These are phyloP conservation scores for Amiota communis DNA, from an alignment of 2,888 invertebrate species.

Conservation along the genomic window DNA sequence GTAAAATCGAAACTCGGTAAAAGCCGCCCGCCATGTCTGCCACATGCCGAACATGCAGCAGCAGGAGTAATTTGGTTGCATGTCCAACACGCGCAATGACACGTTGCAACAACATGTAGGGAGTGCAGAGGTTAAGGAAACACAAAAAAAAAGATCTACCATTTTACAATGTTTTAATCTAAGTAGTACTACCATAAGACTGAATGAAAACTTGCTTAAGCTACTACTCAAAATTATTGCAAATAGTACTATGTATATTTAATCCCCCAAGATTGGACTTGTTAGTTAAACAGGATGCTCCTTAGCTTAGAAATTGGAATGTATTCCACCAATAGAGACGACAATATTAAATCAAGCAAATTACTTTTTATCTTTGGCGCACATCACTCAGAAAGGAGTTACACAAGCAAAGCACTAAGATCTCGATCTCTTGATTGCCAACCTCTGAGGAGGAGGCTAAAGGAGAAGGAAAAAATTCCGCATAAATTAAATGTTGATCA, in stretches of 20 bases:
- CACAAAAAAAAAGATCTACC: neutral
- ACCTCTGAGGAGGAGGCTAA: no score
- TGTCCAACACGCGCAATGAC: slow-evolving; percentile 19
- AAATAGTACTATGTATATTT: no score
- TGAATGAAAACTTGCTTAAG: no score
- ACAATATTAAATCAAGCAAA: slow-evolving; percentile 64
- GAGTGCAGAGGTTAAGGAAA: no score
- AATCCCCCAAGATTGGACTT: no score
- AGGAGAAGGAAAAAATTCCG: neutral
- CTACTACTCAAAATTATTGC: no score
- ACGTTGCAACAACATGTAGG: neutral
- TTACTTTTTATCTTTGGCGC: slow-evolving; percentile 65
- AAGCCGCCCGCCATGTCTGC: slow-evolving; percentile 4
- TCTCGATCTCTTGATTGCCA: no score
- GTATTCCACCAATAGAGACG: no score
- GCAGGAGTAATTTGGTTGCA: slow-evolving; percentile 30
- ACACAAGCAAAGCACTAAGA: slow-evolving; percentile 43
- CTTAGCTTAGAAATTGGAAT: neutral
- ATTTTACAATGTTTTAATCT: neutral
- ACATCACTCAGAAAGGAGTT: slow-evolving; percentile 51
- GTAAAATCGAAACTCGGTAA: neutral
- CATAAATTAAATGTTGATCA: slow-evolving; percentile 4
- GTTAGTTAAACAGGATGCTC: slow-evolving; percentile 3
- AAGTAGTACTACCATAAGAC: no score
- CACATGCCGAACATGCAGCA: slow-evolving; percentile 10